These are phyloP conservation scores for Melanotaenia parkinsoni DNA, from an alignment of 2,797 vertebrate genomes.

Conservation along the genomic window DNA sequence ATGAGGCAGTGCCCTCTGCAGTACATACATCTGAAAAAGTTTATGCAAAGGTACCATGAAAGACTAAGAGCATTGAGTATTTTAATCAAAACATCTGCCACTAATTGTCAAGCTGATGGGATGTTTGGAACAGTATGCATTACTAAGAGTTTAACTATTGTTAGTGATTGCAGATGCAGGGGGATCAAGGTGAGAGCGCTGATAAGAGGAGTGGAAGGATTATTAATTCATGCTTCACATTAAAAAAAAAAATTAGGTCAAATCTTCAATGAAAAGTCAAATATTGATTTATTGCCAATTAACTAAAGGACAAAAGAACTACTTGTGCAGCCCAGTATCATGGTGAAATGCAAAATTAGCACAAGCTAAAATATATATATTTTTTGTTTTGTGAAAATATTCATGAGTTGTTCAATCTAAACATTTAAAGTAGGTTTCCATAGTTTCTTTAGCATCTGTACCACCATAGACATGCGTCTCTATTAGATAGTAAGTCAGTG, in stretches of 20 bases:
- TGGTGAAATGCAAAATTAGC: background rate
- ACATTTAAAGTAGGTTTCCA: no score
- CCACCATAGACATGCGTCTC: background rate
- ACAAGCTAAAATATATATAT: background rate
- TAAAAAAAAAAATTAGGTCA: constrained; percentile 7
- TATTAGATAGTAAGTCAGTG: no score
- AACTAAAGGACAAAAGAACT: background rate
- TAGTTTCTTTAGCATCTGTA: background rate
- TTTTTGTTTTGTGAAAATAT: background rate
- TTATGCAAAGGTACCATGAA: constrained; percentile 22
- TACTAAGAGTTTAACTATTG: constrained; percentile 38
- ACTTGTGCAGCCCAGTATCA: background rate
- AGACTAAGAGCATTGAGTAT: constrained; percentile 24
- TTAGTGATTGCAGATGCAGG: constrained; percentile 11
- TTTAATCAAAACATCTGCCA: constrained; percentile 59
- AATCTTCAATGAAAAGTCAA: background rate
- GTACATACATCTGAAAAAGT: background rate
- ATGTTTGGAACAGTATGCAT: constrained; percentile 48
- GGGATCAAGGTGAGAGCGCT: constrained; percentile 37
- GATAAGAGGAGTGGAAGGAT: constrained; percentile 1
- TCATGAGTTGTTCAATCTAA: background rate
- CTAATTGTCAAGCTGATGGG: constrained; percentile 54
- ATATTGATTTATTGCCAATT: background rate
- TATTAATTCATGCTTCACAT: background rate
- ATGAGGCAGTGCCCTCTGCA: constrained; percentile 44